phyloP scores from a whole-genome alignment of 1,140 invertebrate species.

The Frieseomelitta varia region DNA sequence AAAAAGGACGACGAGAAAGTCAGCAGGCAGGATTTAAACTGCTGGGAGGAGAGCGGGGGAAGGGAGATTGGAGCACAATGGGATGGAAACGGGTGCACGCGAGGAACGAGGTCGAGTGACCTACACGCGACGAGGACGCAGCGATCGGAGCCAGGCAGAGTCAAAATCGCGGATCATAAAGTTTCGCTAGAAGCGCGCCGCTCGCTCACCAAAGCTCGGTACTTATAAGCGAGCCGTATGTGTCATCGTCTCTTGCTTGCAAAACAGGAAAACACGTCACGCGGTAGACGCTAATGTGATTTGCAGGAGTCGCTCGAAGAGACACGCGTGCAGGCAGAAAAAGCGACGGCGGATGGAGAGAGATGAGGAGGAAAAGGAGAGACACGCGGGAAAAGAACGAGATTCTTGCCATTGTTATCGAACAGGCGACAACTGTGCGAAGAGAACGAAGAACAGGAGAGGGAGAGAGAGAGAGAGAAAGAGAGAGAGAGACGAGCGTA shows the following conservation, averaged over 20 bases:
- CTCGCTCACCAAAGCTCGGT: not conserved
- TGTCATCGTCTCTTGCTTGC: slow-evolving; percentile 55
- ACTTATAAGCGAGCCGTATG: slow-evolving; percentile 32
- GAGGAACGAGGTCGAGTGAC: slow-evolving; percentile 58
- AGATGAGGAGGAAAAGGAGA: not conserved
- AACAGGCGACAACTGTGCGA: not conserved
- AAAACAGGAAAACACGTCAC: slow-evolving; percentile 74
- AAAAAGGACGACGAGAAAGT: not conserved
- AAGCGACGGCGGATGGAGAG: not conserved
- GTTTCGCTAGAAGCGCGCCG: not conserved
- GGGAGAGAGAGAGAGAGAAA: not conserved
- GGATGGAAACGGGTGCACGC: slow-evolving; percentile 10
- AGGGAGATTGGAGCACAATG: too few species aligned
- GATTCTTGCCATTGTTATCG: slow-evolving; percentile 46
- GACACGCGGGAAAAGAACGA: not conserved
- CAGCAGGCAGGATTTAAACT: not conserved
- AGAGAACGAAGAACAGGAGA: not conserved
- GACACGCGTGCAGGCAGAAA: slow-evolving; percentile 15
- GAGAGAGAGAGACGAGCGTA: slow-evolving; percentile 5
- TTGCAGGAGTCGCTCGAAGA: slow-evolving; percentile 64
- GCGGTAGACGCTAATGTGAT: slow-evolving; percentile 72
- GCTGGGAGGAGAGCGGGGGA: too few species aligned
- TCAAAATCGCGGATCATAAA: slow-evolving; percentile 50
- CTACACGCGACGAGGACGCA: slow-evolving; percentile 10
- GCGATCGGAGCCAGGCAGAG: slow-evolving; percentile 15